Conservation (phyloP, 1,140 invertebrate species). For the Lordiphosa mommai region DNA sequence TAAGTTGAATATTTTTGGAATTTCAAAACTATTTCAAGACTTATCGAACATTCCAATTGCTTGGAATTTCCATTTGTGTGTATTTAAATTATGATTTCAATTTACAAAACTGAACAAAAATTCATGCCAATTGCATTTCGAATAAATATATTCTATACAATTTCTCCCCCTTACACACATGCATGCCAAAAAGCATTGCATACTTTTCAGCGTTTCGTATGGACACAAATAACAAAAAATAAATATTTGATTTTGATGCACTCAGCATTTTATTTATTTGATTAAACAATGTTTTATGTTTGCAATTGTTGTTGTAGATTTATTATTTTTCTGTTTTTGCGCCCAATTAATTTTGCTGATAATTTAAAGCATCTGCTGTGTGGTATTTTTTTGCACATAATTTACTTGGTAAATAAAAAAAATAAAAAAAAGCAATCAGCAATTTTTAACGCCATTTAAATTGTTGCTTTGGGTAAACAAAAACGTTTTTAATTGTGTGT, state of each 20-base stretch:
- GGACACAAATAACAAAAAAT: background rate
- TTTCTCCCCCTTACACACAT: too few species aligned
- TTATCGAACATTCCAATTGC: too few species aligned
- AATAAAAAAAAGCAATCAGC: background rate
- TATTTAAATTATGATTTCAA: too few species aligned
- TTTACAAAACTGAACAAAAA: too few species aligned
- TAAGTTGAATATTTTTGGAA: too few species aligned
- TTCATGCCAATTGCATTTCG: too few species aligned
- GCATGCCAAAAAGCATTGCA: background rate
- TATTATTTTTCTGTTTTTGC: background rate
- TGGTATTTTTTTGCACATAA: too few species aligned
- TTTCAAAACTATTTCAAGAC: too few species aligned
- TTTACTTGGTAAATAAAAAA: slow-evolving; percentile 4
- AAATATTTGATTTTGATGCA: slow-evolving; percentile 10
- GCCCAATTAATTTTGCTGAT: slow-evolving; percentile 12
- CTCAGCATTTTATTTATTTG: slow-evolving; percentile 4
- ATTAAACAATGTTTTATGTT: slow-evolving; percentile 5
- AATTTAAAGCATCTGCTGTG: slow-evolving; percentile 8
- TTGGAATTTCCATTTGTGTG: too few species aligned
- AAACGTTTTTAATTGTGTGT: background rate
- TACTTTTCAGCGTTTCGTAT: background rate
- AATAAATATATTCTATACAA: background rate
- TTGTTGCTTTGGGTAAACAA: background rate
- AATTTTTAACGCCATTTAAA: slow-evolving; percentile 8
- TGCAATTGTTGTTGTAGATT: background rate